Evolutionary conservation across 2,113 vertebrate genomes (phyloP).

Genomic region (Baryphthengus martii): DNA sequence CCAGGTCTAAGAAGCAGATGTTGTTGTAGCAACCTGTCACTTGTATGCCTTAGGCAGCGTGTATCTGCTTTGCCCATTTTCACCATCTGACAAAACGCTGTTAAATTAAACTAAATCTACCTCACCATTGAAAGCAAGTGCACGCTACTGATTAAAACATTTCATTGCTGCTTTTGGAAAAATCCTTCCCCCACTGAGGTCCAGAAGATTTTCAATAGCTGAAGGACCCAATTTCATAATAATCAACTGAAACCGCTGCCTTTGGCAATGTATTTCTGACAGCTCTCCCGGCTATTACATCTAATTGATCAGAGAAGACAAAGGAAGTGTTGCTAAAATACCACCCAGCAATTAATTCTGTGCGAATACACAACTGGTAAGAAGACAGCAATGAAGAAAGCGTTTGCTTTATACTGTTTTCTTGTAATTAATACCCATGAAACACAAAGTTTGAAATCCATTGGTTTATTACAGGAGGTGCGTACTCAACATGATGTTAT

Average conservation of each 20-base stretch:
- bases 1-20: not conserved
- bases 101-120: not conserved
- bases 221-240: not conserved
- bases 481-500: not conserved
- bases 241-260: not conserved
- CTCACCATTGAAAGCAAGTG: not conserved
- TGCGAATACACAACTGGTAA: rapidly evolving
- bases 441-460: not conserved
- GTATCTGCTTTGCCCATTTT: not conserved
- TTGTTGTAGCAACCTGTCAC: not conserved
- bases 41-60: not conserved
- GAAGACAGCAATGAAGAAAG: not conserved
- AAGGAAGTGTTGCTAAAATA: not conserved
- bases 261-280: not conserved
- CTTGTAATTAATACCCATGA: not conserved
- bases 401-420: not conserved
- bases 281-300: too few species aligned
- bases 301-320: not conserved
- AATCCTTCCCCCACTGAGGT: not conserved
- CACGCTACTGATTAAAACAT: not conserved
- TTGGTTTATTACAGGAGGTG: not conserved
- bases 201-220: not conserved
- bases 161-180: not conserved
- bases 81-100: not conserved
- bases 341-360: not conserved